A percentile compares a stretch with the other conserved stretches of the same genome.
phyloP scores from a whole-genome alignment of 1,140 invertebrate species.

The Calliopsis andreniformis region DNA sequence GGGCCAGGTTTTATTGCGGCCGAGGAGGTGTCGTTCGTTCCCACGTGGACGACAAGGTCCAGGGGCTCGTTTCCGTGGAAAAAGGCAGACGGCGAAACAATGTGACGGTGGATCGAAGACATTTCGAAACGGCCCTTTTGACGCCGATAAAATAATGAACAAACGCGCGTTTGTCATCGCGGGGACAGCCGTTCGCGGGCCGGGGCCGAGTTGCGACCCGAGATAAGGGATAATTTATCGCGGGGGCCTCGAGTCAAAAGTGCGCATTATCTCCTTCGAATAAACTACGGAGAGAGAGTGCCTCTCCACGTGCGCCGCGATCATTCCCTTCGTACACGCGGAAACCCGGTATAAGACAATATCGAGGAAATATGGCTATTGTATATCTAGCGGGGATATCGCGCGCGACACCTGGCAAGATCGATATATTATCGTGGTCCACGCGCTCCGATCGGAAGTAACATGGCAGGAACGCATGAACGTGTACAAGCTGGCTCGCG shows the following conservation, averaged over 20 bases:
- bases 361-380: slow-evolving; percentile 52
- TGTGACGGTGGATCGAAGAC: slow-evolving; percentile 29
- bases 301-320: slow-evolving; percentile 9
- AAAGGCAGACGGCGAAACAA: slow-evolving; percentile 35
- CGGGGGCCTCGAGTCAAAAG: slow-evolving; percentile 31
- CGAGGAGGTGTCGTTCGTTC: slow-evolving; percentile 10
- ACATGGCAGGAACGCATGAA: no score
- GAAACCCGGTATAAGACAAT: slow-evolving; percentile 48
- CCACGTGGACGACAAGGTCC: slow-evolving; percentile 20
- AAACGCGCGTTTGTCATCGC: slow-evolving; percentile 60
- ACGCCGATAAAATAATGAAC: slow-evolving; percentile 64
- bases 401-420: slow-evolving; percentile 31
- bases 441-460: slow-evolving; percentile 11
- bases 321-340: slow-evolving; percentile 40
- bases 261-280: slow-evolving; percentile 40
- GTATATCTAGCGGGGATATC: slow-evolving; percentile 47
- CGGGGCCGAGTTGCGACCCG: slow-evolving; percentile 18
- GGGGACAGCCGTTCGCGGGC: slow-evolving; percentile 35
- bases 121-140: slow-evolving; percentile 57
- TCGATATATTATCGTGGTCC: slow-evolving; percentile 46
- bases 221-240: slow-evolving; percentile 47
- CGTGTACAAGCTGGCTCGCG: no score
- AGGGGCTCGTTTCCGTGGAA: background rate
- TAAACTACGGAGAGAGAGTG: slow-evolving; percentile 19
- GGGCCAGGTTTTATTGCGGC: slow-evolving; percentile 24